Conservation (phyloP, 2,888 invertebrate species). For the Tolmerus cingulatus region DNA sequence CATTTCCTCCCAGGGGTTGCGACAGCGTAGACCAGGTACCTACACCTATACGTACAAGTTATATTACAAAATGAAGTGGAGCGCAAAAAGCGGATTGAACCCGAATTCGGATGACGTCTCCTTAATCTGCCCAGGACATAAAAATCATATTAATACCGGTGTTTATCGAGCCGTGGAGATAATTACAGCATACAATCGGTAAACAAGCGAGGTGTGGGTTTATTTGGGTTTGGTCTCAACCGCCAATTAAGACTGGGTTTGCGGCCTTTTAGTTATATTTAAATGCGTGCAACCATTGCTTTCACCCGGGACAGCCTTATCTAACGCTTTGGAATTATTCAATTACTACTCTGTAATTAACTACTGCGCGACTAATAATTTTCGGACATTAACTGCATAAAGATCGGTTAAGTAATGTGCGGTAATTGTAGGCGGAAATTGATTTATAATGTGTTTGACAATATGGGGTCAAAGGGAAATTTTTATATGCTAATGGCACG, state of each 20-base stretch:
- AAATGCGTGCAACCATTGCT: background rate
- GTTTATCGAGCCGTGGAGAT: background rate
- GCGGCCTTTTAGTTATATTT: background rate
- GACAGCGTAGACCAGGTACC: background rate
- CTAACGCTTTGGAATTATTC: background rate
- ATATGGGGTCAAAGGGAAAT: background rate
- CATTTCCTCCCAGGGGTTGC: background rate
- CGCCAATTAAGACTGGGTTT: background rate
- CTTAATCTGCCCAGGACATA: background rate
- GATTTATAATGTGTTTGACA: background rate
- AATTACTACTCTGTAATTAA: constrained; percentile 5
- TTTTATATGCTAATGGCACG: background rate
- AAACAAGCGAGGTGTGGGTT: background rate
- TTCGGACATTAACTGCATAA: background rate
- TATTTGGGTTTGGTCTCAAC: constrained; percentile 14
- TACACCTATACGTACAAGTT: background rate
- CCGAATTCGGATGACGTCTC: background rate
- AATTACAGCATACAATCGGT: background rate
- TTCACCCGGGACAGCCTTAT: background rate
- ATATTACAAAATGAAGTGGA: background rate
- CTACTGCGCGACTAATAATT: background rate
- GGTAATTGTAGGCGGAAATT: background rate
- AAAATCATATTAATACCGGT: background rate
- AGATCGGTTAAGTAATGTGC: background rate
- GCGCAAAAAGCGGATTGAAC: background rate